phyloP scores from a whole-genome alignment of 1,140 invertebrate species.

The Drosophila pseudoananassae region DNA sequence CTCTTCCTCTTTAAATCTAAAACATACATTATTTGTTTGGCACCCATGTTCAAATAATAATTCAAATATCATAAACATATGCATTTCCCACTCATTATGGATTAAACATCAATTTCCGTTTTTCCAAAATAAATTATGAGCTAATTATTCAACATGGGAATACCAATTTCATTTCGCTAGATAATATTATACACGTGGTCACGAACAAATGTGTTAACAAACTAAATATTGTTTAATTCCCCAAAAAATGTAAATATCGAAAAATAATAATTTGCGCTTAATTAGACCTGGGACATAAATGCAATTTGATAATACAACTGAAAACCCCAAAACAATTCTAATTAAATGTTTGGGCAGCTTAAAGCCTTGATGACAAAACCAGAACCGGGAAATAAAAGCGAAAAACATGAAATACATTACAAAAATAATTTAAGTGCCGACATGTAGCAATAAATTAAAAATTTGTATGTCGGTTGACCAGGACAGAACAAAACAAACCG shows the following conservation, averaged over 20 bases:
- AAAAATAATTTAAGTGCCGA: conserved; percentile 14
- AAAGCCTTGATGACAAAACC: conserved; percentile 1
- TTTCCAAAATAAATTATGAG: conserved; percentile 14
- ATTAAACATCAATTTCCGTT: conserved; percentile 21
- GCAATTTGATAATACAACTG: conserved; percentile 42
- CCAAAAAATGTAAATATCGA: conserved; percentile 10
- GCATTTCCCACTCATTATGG: neutral
- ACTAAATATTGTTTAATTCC: conserved; percentile 38
- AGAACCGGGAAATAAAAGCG: neutral
- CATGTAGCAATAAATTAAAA: conserved; percentile 41
- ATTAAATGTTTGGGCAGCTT: conserved; percentile 48
- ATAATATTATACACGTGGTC: conserved; percentile 30
- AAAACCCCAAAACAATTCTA: conserved; percentile 36
- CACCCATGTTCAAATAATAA: neutral
- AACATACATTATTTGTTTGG: conserved; percentile 1
- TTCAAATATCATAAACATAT: neutral
- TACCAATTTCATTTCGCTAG: conserved; percentile 16
- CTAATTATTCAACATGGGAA: conserved; percentile 23
- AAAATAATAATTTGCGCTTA: conserved; percentile 35
- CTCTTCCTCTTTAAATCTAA: neutral
- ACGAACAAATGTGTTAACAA: conserved; percentile 35
- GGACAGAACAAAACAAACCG: conserved; percentile 30
- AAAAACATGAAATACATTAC: conserved; percentile 9
- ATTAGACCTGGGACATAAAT: conserved; percentile 22
- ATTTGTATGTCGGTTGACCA: conserved; percentile 11